Conservation (phyloP, 2,888 invertebrate species). For the Chirona hameri region DNA sequence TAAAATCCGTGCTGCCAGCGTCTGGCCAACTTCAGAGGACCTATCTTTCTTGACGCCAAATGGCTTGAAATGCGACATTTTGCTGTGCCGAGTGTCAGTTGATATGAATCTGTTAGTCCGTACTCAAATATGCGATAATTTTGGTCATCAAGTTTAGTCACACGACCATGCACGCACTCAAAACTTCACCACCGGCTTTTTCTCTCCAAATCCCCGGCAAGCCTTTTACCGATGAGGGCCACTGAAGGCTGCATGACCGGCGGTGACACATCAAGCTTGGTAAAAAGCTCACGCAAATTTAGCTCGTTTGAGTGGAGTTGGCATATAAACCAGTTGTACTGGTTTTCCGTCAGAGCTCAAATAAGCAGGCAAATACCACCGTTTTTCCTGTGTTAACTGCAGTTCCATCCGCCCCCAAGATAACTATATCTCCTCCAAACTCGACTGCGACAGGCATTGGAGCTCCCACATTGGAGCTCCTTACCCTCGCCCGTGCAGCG, state of each 20-base stretch:
- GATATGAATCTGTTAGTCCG: neutral
- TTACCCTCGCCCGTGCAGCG: too few relatives aligned
- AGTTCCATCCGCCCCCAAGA: too few relatives aligned
- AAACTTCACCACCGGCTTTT: neutral
- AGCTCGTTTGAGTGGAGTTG: neutral
- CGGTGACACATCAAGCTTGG: neutral
- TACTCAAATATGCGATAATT: neutral
- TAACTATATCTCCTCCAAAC: too few relatives aligned
- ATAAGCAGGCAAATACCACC: neutral
- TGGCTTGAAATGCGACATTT: neutral
- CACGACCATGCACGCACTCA: neutral
- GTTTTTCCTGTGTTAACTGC: too few relatives aligned
- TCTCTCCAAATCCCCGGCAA: neutral
- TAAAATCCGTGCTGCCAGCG: neutral
- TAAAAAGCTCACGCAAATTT: neutral
- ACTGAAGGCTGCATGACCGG: neutral
- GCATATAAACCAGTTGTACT: neutral
- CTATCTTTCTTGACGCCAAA: neutral
- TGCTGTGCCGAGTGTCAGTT: neutral
- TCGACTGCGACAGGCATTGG: too few relatives aligned
- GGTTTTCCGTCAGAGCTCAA: neutral
- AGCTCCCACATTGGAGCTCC: too few relatives aligned
- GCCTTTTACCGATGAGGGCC: neutral
- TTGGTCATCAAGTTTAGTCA: neutral
- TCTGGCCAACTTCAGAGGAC: neutral